These are phyloP conservation scores for Columba guinea DNA, from an alignment of 2,797 vertebrate genomes.

Conservation along the genomic window DNA sequence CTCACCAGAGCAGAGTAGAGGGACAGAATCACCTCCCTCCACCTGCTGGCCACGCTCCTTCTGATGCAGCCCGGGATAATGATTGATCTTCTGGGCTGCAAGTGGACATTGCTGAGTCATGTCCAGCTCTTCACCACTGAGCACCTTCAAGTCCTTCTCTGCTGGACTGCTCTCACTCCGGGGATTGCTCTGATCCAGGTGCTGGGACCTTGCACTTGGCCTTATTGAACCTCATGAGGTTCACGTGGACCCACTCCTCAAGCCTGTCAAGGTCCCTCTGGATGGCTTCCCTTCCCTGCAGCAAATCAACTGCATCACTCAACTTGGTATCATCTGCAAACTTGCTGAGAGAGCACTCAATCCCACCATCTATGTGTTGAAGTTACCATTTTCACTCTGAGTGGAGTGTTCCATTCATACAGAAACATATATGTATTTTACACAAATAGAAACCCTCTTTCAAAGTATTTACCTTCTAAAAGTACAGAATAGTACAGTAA, in stretches of 20 bases:
- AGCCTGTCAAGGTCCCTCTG: neutral
- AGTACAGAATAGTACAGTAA: neutral
- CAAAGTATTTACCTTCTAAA: neutral
- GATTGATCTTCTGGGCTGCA: neutral
- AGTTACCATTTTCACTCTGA: neutral
- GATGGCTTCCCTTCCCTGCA: neutral
- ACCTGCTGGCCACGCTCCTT: neutral
- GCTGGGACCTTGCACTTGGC: neutral
- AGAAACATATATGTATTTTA: neutral
- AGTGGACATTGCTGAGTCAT: rapidly evolving
- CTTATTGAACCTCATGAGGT: neutral
- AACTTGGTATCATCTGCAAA: neutral
- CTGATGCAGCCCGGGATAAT: neutral
- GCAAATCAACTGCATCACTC: neutral
- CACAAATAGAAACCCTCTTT: neutral
- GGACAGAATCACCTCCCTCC: neutral
- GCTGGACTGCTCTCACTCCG: neutral
- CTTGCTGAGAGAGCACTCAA: neutral
- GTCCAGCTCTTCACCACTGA: neutral
- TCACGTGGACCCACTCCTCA: neutral
- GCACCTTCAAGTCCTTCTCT: neutral
- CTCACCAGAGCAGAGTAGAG: neutral
- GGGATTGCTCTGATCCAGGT: rapidly evolving
- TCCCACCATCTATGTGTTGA: neutral
- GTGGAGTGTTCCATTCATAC: neutral